These are phyloP conservation scores for Tyrophagus putrescentiae DNA, from an alignment of 1,140 invertebrate genomes.

Conservation along the genomic window DNA sequence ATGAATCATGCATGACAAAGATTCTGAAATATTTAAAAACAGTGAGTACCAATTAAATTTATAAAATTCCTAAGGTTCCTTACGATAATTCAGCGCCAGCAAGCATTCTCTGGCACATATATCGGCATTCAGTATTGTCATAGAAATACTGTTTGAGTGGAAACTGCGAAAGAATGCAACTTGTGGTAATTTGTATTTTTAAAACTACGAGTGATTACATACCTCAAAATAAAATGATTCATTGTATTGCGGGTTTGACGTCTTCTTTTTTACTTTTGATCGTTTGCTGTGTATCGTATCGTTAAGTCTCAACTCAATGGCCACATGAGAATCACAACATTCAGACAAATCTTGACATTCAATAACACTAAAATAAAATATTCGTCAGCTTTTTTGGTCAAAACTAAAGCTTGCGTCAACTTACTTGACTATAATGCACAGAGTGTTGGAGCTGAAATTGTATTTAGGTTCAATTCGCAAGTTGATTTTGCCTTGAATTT, in stretches of 20 bases:
- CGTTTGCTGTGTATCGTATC: constrained; percentile 62
- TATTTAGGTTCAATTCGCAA: constrained; percentile 33
- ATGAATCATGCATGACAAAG: constrained; percentile 65
- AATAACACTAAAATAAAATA: constrained; percentile 41
- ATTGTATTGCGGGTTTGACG: constrained; percentile 68
- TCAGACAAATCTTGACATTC: constrained; percentile 76
- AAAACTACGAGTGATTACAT: constrained; percentile 22
- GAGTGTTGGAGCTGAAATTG: constrained; percentile 28
- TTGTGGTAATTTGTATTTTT: constrained; percentile 8
- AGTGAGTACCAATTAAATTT: background rate
- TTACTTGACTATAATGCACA: constrained; percentile 34
- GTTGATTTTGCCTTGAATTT: constrained; percentile 52
- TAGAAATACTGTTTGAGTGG: constrained; percentile 19
- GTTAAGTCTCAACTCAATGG: constrained; percentile 56
- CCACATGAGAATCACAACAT: constrained; percentile 73
- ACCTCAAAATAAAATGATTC: constrained; percentile 74
- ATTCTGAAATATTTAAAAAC: constrained; percentile 40
- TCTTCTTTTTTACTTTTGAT: constrained; percentile 75
- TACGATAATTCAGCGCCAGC: background rate
- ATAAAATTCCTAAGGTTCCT: background rate
- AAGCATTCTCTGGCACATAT: background rate
- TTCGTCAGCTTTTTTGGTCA: background rate
- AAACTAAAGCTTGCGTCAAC: background rate
- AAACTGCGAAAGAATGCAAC: background rate
- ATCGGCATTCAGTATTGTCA: constrained; percentile 28